Percentiles rank a stretch among this genome's conserved stretches.
phyloP scores from a whole-genome alignment of 2,797 vertebrate species.

The Poeciliopsis paucimaculata region DNA sequence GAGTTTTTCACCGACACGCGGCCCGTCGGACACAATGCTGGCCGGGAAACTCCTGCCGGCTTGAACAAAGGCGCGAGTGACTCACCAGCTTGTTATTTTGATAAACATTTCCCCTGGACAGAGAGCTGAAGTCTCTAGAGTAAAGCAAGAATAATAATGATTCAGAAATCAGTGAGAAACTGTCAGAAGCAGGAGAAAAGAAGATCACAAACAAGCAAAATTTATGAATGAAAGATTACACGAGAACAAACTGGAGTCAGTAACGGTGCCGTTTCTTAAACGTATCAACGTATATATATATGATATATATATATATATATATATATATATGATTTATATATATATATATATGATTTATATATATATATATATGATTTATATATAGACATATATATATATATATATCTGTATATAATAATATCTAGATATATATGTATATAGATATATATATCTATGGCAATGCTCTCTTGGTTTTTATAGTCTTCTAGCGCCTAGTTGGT shows the following conservation, averaged over 20 bases:
- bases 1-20: neutral
- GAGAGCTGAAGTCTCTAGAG: constrained; percentile 88
- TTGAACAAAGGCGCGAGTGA: constrained; percentile 34
- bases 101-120: constrained; percentile 88
- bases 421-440: no score
- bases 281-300: no score
- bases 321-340: no score
- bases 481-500: neutral
- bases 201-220: neutral
- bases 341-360: no score
- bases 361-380: no score
- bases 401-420: no score
- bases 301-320: no score
- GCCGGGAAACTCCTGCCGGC: neutral
- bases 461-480: neutral
- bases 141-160: neutral
- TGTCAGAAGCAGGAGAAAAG: neutral
- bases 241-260: neutral
- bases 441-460: neutral
- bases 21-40: neutral
- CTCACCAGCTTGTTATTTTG: constrained; percentile 93
- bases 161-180: constrained; percentile 4
- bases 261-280: no score
- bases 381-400: no score
- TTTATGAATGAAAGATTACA: neutral